Base-by-base conservation (phyloP, 2,113 vertebrate genomes). In the Castor canadensis region DNA sequence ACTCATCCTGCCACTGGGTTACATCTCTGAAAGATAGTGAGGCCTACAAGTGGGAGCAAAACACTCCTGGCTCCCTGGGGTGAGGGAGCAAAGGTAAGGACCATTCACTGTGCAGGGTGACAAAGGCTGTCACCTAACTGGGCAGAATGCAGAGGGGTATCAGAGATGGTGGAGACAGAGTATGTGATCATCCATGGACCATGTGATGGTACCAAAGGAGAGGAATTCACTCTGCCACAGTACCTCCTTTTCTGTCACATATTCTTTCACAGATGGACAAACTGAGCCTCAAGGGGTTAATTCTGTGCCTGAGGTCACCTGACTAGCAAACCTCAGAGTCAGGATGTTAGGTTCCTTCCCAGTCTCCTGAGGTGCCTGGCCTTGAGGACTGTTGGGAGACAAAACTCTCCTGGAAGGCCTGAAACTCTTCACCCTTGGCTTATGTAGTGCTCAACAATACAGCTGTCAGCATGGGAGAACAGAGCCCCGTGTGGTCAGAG, bases 261-360 rank as follows among this genome's bases (percentile, higher is more conserved):
- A 9, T n/a, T n/a, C 45, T 95, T 90, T 76, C 49, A 62, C 75
- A 90, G 45, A 47, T 28, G 43, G 83, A 40, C 30, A 94, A 79
- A 86, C 54, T 3, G 5, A 95, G 67, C 17, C 73, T 82, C 62
- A 1, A 20, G 73, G 11, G 35, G 3, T 28, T 40, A 28, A 77
- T 1, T 4, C 43, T 30, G 75, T 26, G 43, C 62, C 47, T 0
- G 0, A 77, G 38, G 45, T 91, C 89, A 62, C 56, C 1, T 26
- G 56, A 83, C 83, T 38, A 49, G 83, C 49, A 76, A 92, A 35
- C 54, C 16, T 17, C 47, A 32, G 56, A 45, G 28, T 52, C 20
- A 52, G 38, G 56, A 17, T 45, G 47, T 60, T 47, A 67, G 10
- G 49, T 1, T 19, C 69, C 49, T 83, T 54, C 35, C 49, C 17